Conservation (phyloP, 2,113 vertebrate genomes). For the Equus przewalskii region DNA sequence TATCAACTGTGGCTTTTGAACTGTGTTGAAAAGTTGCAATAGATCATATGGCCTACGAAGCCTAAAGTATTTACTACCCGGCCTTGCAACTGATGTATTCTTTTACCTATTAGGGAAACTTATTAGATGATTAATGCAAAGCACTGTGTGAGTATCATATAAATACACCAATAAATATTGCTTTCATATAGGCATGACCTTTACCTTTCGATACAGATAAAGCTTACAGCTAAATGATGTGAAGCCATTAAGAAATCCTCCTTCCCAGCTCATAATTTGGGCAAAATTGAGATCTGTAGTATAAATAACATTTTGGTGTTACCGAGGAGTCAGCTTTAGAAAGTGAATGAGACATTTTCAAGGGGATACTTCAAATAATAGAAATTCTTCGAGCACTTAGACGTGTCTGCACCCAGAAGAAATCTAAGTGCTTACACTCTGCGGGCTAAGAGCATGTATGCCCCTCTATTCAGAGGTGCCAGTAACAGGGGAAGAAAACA, state of each 20-base stretch:
- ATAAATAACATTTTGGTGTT: constrained; percentile 10
- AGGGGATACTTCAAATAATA: constrained; percentile 70
- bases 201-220: not conserved
- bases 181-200: not conserved
- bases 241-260: constrained; percentile 15
- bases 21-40: not conserved
- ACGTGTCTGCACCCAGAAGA: constrained; percentile 54
- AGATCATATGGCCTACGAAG: not conserved
- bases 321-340: constrained; percentile 18
- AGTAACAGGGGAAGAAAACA: constrained; percentile 19
- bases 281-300: not conserved
- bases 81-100: not conserved
- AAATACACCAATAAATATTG: not conserved
- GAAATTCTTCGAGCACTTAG: constrained; percentile 60
- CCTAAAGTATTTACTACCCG: not conserved
- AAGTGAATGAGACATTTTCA: constrained; percentile 60
- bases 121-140: not conserved
- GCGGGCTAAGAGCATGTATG: not conserved
- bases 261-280: not conserved
- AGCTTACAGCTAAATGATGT: not conserved
- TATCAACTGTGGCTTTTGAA: not conserved
- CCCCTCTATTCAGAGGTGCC: not conserved
- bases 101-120: not conserved
- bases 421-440: constrained; percentile 1
- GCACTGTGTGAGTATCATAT: not conserved